Conservation (phyloP, 2,113 vertebrate species). For the Petrocephalus microphthalmus region DNA sequence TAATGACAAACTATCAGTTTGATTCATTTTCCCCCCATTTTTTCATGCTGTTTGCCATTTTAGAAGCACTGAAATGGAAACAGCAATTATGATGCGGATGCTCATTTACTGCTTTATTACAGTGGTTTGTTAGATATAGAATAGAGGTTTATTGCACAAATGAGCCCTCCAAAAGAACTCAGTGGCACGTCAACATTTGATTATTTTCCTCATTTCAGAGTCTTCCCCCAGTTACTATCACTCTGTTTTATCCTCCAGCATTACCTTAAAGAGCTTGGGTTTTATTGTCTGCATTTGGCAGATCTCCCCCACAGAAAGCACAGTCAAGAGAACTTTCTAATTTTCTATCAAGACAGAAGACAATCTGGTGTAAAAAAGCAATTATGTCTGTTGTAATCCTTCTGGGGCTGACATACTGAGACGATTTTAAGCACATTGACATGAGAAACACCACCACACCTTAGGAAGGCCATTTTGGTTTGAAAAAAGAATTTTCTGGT, state of each 20-base stretch:
- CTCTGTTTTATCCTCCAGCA: not conserved
- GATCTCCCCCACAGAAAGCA: not conserved
- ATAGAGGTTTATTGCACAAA: not conserved
- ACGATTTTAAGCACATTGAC: not conserved
- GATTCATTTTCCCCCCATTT: not conserved
- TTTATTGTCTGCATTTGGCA: not conserved
- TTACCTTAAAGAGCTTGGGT: slow-evolving; percentile 6
- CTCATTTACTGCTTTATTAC: not conserved
- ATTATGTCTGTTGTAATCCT: slow-evolving; percentile 18
- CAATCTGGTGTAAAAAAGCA: slow-evolving; percentile 14
- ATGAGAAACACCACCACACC: not conserved
- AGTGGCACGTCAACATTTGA: not conserved
- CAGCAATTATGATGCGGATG: not conserved
- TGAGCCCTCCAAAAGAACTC: not conserved
- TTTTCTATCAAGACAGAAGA: slow-evolving; percentile 4
- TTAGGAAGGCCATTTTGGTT: not conserved
- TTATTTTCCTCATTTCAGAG: not conserved
- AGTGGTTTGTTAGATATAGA: not conserved
- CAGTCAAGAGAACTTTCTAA: not conserved
- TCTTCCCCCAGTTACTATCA: not conserved
- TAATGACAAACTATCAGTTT: not conserved
- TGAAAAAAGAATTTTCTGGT: not conserved
- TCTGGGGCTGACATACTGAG: not conserved
- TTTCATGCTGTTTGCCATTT: not conserved
- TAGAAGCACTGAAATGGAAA: slow-evolving; percentile 5